Percentiles rank a stretch among this genome's conserved stretches.
Evolutionary conservation across 2,888 invertebrate species (phyloP).

Genomic region (Eupsilia transversa): DNA sequence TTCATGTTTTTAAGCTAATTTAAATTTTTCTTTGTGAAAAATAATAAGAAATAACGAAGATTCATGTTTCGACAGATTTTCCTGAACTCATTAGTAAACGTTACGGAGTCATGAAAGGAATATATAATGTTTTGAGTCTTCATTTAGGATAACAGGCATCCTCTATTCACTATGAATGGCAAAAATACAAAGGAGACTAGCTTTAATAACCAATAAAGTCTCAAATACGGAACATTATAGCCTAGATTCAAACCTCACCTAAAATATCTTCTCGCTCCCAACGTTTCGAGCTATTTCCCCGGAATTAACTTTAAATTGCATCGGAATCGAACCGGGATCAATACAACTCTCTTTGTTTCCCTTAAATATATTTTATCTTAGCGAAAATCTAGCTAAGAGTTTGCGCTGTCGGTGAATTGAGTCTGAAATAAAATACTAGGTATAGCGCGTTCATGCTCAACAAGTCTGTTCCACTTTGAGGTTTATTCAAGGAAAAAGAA

Average conservation of each 20-base stretch:
- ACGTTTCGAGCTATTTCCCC: constrained; percentile 18
- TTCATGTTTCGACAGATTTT: neutral
- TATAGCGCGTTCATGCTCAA: constrained; percentile 27
- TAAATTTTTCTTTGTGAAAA: neutral
- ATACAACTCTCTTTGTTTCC: constrained; percentile 9
- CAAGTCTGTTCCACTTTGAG: constrained; percentile 37
- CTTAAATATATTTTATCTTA: constrained; percentile 20
- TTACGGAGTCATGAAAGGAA: constrained; percentile 1
- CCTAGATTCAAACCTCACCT: neutral
- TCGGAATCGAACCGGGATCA: constrained; percentile 6
- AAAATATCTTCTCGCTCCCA: neutral
- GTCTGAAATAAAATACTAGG: constrained; percentile 32
- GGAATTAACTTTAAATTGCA: constrained; percentile 35
- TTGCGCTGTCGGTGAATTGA: neutral
- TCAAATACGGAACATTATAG: neutral
- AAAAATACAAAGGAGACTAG: neutral
- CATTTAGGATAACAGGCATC: constrained; percentile 2
- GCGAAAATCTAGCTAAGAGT: constrained; percentile 10
- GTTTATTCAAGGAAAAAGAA: constrained; percentile 28
- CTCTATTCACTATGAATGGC: neutral
- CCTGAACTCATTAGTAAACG: constrained; percentile 16
- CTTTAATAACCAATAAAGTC: constrained; percentile 22
- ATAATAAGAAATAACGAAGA: constrained; percentile 11
- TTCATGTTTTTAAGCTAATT: neutral
- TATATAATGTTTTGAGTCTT: neutral